Base-by-base conservation (phyloP, 2,113 vertebrate genomes). In the Aspidoscelis tigris region DNA sequence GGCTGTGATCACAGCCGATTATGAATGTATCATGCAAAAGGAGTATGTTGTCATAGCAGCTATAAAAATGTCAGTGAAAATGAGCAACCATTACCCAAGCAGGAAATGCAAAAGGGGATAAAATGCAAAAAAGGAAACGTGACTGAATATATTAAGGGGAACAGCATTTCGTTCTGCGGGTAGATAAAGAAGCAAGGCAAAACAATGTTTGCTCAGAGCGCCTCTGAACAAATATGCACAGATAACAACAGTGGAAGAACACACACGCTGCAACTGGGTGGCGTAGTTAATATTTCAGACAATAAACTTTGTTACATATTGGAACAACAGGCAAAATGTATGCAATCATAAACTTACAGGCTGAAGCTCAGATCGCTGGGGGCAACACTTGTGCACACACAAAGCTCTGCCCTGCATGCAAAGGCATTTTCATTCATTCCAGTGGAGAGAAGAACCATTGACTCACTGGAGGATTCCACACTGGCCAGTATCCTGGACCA, bases 61-160 rank as follows among this genome's bases (percentile, higher is more conserved):
- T 91, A 89, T 84, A 88, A 93, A 93, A 91, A 89, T 86, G 90
- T 91, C 91, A 93, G 83, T 64, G 79, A 91, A 90, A 92, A 88
- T 76, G 80, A 90, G 84, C 89, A 90, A 89, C 88, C 87, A 89
- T 87, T 87, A 87, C 33, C 85, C 88, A 89, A 89, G 83, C 65
- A 80, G 83, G 89, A 92, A 94, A 93, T 91, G 78, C 92, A 92
- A 92, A 85, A 81, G 18, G 43, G 33, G 43, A 50, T 44, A 91
- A 90, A 90, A 92, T 88, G 84, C 83, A 89, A 81, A 89, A 82
- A 86, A 79, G 81, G 78, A 84, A 84, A 89, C 33, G 66, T 76
- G 84, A 89, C 87, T 26, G 80, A 89, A 87, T 90, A 80, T 86
- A 87, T 92, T 90, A 85, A 26, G 21, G 81, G 65, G 77, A 88